Conservation (phyloP, 2,888 invertebrate genomes). For the Calameuta filiformis region DNA sequence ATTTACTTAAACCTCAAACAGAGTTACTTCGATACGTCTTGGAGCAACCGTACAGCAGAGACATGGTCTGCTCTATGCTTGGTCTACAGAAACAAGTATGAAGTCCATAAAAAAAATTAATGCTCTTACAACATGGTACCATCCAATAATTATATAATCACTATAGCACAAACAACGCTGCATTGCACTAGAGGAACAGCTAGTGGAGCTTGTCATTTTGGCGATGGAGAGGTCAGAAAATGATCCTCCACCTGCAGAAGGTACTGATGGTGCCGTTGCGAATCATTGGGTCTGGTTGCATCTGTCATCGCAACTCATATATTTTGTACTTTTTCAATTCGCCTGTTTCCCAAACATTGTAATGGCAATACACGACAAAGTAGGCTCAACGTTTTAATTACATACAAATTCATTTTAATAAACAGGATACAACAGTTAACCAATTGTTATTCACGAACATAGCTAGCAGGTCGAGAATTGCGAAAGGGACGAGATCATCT, state of each 20-base stretch:
- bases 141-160: conserved; percentile 7
- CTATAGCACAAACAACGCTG: conserved; percentile 84
- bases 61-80: conserved; percentile 96
- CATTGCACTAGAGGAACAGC: conserved; percentile 89
- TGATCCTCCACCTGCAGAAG: conserved; percentile 69
- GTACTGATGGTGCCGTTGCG: conserved; percentile 71
- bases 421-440: not conserved
- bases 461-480: conserved; percentile 82
- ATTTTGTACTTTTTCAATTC: conserved; percentile 94
- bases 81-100: conserved; percentile 89
- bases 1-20: conserved; percentile 89
- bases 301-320: conserved; percentile 93
- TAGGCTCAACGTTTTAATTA: conserved; percentile 45
- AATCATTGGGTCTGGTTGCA: conserved; percentile 93
- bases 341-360: conserved; percentile 94
- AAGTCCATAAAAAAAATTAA: conserved; percentile 4
- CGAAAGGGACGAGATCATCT: conserved; percentile 94
- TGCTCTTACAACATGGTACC: not conserved
- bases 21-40: conserved; percentile 88
- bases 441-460: conserved; percentile 29
- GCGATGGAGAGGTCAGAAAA: conserved; percentile 93
- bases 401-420: not conserved
- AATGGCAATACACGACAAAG: conserved; percentile 86
- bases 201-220: conserved; percentile 89
- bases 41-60: conserved; percentile 94